These are phyloP conservation scores for Polylopha cassiicola DNA, from an alignment of 2,888 invertebrate species.

Conservation along the genomic window DNA sequence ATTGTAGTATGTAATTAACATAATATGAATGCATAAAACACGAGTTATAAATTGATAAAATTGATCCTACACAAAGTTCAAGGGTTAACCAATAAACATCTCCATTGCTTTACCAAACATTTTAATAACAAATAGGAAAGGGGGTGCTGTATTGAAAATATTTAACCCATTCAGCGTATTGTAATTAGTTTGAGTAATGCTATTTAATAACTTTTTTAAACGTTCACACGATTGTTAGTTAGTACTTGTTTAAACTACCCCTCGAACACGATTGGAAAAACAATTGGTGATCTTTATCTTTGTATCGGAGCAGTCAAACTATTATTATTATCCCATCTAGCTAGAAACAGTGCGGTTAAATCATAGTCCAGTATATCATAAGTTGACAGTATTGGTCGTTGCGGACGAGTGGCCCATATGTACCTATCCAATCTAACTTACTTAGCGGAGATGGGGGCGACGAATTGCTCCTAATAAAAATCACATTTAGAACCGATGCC, in stretches of 20 bases:
- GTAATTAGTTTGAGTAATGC: constrained; percentile 37
- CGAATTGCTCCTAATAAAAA: constrained; percentile 67
- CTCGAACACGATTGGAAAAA: too few species aligned
- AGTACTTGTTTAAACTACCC: too few species aligned
- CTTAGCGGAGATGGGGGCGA: constrained; percentile 60
- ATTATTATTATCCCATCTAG: constrained; percentile 1
- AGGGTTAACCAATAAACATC: constrained; percentile 72
- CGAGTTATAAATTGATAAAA: constrained; percentile 55
- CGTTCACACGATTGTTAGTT: constrained; percentile 51
- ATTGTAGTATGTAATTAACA: too few species aligned
- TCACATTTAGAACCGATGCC: constrained; percentile 50
- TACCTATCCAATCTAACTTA: constrained; percentile 52
- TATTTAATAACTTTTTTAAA: constrained; percentile 42
- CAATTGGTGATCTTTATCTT: neutral
- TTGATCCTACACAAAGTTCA: constrained; percentile 44
- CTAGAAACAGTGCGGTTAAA: constrained; percentile 10
- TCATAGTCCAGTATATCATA: constrained; percentile 3
- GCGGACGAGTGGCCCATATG: constrained; percentile 16
- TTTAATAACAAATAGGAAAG: constrained; percentile 49
- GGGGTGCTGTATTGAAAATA: constrained; percentile 41
- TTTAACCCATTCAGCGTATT: constrained; percentile 30
- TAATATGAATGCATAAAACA: constrained; percentile 29
- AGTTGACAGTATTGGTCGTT: constrained; percentile 3
- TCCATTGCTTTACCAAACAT: constrained; percentile 42
- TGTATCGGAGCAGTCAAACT: neutral